Percentiles rank a stretch among this genome's conserved stretches.
Conservation (phyloP, 2,113 vertebrate genomes). For the Tachuris rubrigastra region DNA sequence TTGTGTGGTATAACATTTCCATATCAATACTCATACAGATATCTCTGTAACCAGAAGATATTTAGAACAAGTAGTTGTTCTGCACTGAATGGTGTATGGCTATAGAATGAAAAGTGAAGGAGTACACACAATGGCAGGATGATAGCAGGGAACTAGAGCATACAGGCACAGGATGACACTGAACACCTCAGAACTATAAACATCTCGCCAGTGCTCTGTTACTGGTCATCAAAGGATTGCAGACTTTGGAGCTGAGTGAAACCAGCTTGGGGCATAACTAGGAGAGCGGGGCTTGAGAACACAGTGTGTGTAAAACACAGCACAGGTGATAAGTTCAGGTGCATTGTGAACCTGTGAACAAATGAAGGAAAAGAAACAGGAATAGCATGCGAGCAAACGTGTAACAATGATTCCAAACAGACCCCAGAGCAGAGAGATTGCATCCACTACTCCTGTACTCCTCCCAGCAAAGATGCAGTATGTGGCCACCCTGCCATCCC, state of each 20-base stretch:
- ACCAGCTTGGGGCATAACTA: neutral
- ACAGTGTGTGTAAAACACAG: neutral
- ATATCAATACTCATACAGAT: neutral
- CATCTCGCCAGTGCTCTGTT: fast-evolving
- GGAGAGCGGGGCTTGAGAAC: neutral
- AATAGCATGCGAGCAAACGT: neutral
- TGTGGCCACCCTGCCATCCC: fast-evolving
- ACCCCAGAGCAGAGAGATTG: neutral
- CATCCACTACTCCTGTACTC: neutral
- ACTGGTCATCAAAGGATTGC: neutral
- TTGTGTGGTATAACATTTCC: neutral
- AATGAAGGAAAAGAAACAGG: neutral
- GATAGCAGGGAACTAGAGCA: neutral
- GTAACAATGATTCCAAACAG: neutral
- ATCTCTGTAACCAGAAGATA: neutral
- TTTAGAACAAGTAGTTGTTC: neutral
- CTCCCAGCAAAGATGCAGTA: neutral
- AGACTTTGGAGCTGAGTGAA: neutral
- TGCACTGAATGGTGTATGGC: neutral
- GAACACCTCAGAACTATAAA: neutral
- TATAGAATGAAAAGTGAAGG: neutral
- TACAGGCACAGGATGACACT: neutral
- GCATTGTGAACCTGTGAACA: neutral
- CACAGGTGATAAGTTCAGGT: neutral
- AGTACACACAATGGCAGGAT: fast-evolving